These are phyloP conservation scores for Phocides pigmalion DNA, from an alignment of 1,140 invertebrate genomes.

Conservation along the genomic window DNA sequence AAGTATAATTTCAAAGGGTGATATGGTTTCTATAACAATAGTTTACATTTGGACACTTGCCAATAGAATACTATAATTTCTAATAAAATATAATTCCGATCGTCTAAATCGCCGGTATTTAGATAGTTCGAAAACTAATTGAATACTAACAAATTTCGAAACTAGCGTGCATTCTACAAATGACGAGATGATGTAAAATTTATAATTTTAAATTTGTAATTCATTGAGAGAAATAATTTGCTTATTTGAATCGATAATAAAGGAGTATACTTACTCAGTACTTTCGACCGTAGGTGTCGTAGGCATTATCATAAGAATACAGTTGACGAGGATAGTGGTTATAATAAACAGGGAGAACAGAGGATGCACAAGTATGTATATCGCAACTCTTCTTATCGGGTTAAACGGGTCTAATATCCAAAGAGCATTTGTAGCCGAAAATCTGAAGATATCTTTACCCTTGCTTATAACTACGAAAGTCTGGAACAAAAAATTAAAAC, in stretches of 20 bases:
- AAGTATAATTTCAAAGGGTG: constrained; percentile 22
- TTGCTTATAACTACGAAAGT: constrained; percentile 99
- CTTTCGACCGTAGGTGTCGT: constrained; percentile 96
- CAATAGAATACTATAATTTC: constrained; percentile 21
- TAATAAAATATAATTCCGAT: constrained; percentile 46
- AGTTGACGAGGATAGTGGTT: constrained; percentile 98
- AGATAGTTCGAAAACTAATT: constrained; percentile 64
- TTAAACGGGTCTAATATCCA: constrained; percentile 98
- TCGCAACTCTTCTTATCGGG: constrained; percentile 97
- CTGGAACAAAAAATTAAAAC: constrained; percentile 86
- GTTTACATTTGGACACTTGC: constrained; percentile 26
- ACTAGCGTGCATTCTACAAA: constrained; percentile 80
- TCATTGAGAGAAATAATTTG: constrained; percentile 37
- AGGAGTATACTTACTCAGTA: constrained; percentile 94
- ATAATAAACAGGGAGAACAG: constrained; percentile 99
- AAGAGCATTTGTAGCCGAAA: constrained; percentile 97
- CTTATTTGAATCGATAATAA: constrained; percentile 1
- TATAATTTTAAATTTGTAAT: constrained; percentile 41
- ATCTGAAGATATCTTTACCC: constrained; percentile 99
- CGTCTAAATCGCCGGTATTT: constrained; percentile 49
- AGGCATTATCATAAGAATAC: constrained; percentile 99
- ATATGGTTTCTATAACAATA: constrained; percentile 28
- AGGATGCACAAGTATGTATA: constrained; percentile 98
- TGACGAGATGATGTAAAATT: constrained; percentile 54
- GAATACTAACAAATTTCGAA: constrained; percentile 77